Base-by-base conservation (phyloP, 1,140 invertebrate genomes). In the Carposina sasakii region DNA sequence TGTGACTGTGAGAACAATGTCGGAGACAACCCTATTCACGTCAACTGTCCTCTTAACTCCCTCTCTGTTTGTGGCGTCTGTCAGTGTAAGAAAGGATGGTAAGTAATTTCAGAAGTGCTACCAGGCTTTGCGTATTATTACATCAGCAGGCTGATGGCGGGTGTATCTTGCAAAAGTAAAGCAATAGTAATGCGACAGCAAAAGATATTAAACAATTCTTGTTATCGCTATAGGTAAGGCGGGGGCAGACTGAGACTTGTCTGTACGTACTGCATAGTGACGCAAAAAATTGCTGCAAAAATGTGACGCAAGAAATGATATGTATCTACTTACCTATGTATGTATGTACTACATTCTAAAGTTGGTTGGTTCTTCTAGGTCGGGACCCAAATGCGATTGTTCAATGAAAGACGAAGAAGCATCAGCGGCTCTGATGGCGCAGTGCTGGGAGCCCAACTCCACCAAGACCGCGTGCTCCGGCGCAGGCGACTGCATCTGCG, bases 51-150 rank as follows among this genome's bases (percentile, higher is more conserved):
- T 4, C 47, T 57, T 19, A 81, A 90, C 57, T 87, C 88, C 2
- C 78, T 81, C 20, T 57, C 86, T 10, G 63, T 85, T 15, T 91
- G 89, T 52, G 89, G 88, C 36, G 84, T 85, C 45, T 90, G 89
- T 49, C 62, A 71, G 21, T 91, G 89, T 49, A 73, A 87, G 49
- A 67, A 78, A 45, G 87, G 87, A 65, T 90, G 89, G 89, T 88
- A 65, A 74, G 73, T 54, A 28, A 12, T 36, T 9, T 37, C 15
- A 17, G 31, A 16, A 30, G 9, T 10, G n/a, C 12, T 26, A 12
- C 24, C 12, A 26, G 12, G 12, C 5, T 26, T 26, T 26, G 24
- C 24, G 24, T 6, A 6, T 26, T 12, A 26, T 26, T n/a, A n/a
- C n/a, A n/a, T n/a, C n/a, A n/a, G n/a, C n/a, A n/a, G n/a, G n/a